Evolutionary conservation across 64 coral and sea anemone species (phyloP).

Genomic region (Hydrozoanthus tunicans): DNA sequence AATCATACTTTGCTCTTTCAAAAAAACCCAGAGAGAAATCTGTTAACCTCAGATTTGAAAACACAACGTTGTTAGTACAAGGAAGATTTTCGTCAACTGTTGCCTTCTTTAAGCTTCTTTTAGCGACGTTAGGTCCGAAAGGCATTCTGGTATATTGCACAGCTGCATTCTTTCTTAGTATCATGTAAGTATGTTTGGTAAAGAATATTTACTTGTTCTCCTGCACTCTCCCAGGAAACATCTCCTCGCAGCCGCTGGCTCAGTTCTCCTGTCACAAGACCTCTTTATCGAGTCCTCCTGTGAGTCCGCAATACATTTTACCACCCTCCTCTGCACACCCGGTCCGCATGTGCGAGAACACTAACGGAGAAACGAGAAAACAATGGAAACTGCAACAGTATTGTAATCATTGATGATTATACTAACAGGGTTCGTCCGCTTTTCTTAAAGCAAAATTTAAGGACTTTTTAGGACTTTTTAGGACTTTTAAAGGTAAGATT

Average conservation of each 20-base stretch:
- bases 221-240: slow-evolving; percentile 8
- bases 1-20: no score
- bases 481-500: no score
- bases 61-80: no score
- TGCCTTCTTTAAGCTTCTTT: no score
- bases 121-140: no score
- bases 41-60: no score
- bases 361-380: neutral
- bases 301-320: slow-evolving; percentile 23
- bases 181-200: neutral
- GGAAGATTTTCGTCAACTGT: no score
- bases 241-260: neutral
- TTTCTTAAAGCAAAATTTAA: no score
- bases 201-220: neutral
- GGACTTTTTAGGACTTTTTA: no score
- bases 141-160: neutral
- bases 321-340: slow-evolving; percentile 28
- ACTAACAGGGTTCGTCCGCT: no score
- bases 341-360: slow-evolving; percentile 19
- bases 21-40: no score
- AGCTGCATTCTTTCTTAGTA: neutral
- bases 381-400: neutral
- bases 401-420: neutral
- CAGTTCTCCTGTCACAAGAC: slow-evolving; percentile 6
- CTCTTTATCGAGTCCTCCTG: neutral